phyloP scores from a whole-genome alignment of 1,140 invertebrate genomes.

The Macrosteles quadrilineatus region DNA sequence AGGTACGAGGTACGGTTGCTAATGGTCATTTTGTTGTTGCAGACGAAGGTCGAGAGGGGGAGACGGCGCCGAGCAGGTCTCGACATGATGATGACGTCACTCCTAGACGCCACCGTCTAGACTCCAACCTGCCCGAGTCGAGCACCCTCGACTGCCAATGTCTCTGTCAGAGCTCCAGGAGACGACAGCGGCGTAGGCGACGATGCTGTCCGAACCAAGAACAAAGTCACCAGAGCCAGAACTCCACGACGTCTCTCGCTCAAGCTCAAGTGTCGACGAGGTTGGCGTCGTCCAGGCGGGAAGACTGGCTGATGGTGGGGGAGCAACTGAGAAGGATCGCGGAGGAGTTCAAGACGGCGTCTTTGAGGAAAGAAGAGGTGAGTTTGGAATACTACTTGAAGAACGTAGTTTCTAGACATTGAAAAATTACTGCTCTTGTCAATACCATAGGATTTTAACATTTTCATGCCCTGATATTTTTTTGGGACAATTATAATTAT shows the following conservation, averaged over 20 bases:
- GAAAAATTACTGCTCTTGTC: no score
- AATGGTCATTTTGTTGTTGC: neutral
- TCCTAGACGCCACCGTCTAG: no score
- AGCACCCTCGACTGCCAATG: neutral
- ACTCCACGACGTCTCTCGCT: neutral
- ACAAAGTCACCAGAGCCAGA: no score
- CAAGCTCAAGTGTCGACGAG: neutral
- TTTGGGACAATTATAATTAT: no score
- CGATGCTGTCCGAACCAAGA: neutral
- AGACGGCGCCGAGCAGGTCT: slow-evolving; percentile 9
- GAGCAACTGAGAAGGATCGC: slow-evolving; percentile 42
- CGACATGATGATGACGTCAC: neutral
- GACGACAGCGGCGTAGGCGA: neutral
- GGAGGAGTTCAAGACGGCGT: slow-evolving; percentile 42
- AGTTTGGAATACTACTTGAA: no score
- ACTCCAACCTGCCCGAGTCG: no score
- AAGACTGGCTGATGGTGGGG: slow-evolving; percentile 47
- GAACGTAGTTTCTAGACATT: no score
- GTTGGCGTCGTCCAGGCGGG: neutral
- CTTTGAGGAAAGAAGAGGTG: slow-evolving; percentile 20
- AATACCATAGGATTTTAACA: no score
- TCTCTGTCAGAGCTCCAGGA: neutral
- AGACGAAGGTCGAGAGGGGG: neutral
- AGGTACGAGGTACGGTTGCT: no score
- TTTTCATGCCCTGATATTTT: no score